phyloP scores from a whole-genome alignment of 2,797 vertebrate species.

The Distichodus sexfasciatus region DNA sequence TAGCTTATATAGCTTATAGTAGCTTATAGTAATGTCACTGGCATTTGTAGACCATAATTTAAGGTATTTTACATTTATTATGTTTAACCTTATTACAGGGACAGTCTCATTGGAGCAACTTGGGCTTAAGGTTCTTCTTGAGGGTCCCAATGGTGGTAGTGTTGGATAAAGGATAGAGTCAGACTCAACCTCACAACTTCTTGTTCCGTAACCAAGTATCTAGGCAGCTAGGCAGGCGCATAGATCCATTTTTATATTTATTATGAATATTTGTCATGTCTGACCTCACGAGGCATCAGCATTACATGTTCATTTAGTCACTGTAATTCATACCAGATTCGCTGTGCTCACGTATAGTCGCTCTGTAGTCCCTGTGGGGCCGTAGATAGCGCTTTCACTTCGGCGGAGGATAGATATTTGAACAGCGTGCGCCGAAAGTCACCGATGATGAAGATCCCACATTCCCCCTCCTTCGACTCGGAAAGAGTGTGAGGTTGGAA shows the following conservation, averaged over 20 bases:
- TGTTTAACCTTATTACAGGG: too few species aligned
- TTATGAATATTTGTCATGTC: slow-evolving; percentile 8
- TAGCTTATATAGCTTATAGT: too few species aligned
- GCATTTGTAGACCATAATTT: neutral
- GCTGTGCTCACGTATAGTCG: neutral
- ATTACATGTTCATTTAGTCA: slow-evolving; percentile 19
- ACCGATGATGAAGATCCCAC: neutral
- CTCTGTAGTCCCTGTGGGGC: neutral
- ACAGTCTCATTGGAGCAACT: too few species aligned
- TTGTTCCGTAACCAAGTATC: too few species aligned
- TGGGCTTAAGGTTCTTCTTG: too few species aligned
- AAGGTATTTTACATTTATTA: slow-evolving; percentile 5
- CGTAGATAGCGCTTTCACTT: slow-evolving; percentile 4
- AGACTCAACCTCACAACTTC: too few species aligned
- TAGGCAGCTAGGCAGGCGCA: too few species aligned
- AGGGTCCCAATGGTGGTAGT: too few species aligned
- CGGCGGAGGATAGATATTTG: neutral
- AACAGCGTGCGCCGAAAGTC: neutral
- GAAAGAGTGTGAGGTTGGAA: neutral
- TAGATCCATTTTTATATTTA: too few species aligned
- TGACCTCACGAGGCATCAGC: neutral
- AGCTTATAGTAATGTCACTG: neutral
- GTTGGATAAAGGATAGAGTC: too few species aligned
- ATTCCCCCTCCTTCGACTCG: neutral
- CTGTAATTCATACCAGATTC: slow-evolving; percentile 26